Percentiles rank a stretch among this genome's conserved stretches.
Evolutionary conservation across 2,888 invertebrate genomes (phyloP).

Genomic region (Zelleria hepariella): DNA sequence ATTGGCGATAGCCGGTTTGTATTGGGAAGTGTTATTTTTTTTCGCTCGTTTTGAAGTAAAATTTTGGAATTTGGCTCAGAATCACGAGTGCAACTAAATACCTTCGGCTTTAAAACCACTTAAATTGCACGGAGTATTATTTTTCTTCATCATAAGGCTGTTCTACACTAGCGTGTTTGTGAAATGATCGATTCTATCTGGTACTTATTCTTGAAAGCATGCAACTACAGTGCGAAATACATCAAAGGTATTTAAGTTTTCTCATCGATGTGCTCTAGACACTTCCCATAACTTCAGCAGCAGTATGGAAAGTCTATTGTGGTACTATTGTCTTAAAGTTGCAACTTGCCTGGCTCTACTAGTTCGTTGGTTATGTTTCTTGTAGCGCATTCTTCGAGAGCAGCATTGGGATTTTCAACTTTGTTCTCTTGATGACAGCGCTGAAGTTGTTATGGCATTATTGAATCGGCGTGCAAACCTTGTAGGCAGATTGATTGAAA

Average conservation of each 20-base stretch:
- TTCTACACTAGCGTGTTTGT: slow-evolving; percentile 5
- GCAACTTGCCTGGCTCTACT: background rate
- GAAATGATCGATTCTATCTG: slow-evolving; percentile 7
- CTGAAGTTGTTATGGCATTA: background rate
- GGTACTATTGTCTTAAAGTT: background rate
- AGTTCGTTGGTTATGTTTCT: background rate
- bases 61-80: too few species aligned
- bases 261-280: background rate
- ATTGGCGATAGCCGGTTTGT: too few species aligned
- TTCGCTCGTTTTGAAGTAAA: too few species aligned
- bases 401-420: background rate
- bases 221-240: slow-evolving; percentile 16
- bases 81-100: too few species aligned
- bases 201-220: slow-evolving; percentile 12
- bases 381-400: background rate
- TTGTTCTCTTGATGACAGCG: background rate
- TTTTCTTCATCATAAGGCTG: background rate
- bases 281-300: background rate
- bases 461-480: slow-evolving; percentile 9
- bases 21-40: too few species aligned
- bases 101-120: too few species aligned
- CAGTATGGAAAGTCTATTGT: background rate
- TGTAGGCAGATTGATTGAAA: slow-evolving; percentile 45
- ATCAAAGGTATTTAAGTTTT: slow-evolving; percentile 17
- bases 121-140: too few species aligned